Evolutionary conservation across 2,888 invertebrate genomes (phyloP), one percentile per base, ranked within the genome.

Genomic region (Macaria notata): DNA sequence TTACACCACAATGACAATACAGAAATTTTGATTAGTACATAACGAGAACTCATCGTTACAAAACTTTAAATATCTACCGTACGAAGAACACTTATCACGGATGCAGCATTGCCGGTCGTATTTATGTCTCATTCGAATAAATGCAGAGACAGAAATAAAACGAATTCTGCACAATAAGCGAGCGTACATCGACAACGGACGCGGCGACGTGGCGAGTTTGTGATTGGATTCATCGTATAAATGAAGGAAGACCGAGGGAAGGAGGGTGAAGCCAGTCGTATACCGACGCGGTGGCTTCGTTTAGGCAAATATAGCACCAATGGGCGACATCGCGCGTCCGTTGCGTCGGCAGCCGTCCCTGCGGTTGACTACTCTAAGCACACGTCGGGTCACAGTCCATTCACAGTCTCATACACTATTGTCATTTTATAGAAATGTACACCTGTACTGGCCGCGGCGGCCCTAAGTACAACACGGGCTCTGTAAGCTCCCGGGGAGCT

Each of bases 361-460:
- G 63, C 66, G 64, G 64, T 64, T 49, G 29, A 45, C 45, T 33
- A 42, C 73, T 72, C 68, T 72, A 69, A 76, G 66, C 70, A 75
- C 73, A 70, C 73, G 59, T 64, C 8, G 69, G 69, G 68, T 73
- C 75, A 56, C 56, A 60, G 69, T 73, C 73, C 78, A 78, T 73
- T 73, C 83, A 81, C 80, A 78, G 78, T 72, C 76, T 55, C 61
- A 51, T 78, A 79, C 70, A 71, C 81, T 80, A 84, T 80, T 84
- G 88, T 86, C 83, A 84, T 83, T 84, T 83, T 76, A 83, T 74
- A 83, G 77, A 83, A 87, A 87, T 87, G 70, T 86, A 86, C 87
- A 87, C 81, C 84, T 75, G 77, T 77, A 82, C 80, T 78, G 78
- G 38, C 75, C 78, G 76, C 8, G 38, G 5, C 38, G 65, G 68